Evolutionary conservation across 2,888 invertebrate species (phyloP), one percentile per base, ranked within the genome.

Genomic region (Frankliniella fusca): DNA sequence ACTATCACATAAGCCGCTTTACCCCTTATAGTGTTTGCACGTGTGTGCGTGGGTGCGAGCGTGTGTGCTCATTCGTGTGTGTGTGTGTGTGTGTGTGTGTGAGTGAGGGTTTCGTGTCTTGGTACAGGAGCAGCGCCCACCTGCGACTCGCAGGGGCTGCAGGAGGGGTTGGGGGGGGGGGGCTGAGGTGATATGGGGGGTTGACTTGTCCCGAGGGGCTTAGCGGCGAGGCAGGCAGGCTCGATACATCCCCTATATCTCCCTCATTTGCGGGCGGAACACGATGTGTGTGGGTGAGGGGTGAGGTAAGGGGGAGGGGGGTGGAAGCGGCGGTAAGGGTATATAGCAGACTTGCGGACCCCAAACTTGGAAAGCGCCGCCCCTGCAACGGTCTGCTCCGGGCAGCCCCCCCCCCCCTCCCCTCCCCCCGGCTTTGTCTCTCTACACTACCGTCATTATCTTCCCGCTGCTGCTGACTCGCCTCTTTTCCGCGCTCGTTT

Each of bases 1-100:
- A 70, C 70, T 70, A 70, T 70, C 70, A 23, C 70, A 23, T 70
- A 70, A 70, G 70, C 70, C 70, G 70, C 70, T 70, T 70, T 70
- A 11, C 70, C 23, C n/a, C 20, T 38, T 38, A 38, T 38, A 38
- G 70, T 70, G 7, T 70, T n/a, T 70, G 65, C n/a, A n/a, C n/a
- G 5, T n/a, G 65, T 65, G 65, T 65, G 65, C 20, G 50, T 50
- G 50, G 9, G 50, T 50, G 50, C 50, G 50, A 11, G 50, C 15
- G 50, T n/a, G n/a, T n/a, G n/a, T n/a, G n/a, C n/a, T n/a, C n/a
- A n/a, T n/a, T 50, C 50, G 50, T 65, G 65, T 20, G 65, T 65
- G 65, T 65, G 65, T 65, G 65, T n/a, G 65, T 65, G 65, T 65
- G 65, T 65, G 65, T n/a, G 65, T 65, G 61, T 61, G 61, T 61